These are phyloP conservation scores for Temnothorax longispinosus DNA, from an alignment of 1,140 invertebrate species.

Conservation along the genomic window DNA sequence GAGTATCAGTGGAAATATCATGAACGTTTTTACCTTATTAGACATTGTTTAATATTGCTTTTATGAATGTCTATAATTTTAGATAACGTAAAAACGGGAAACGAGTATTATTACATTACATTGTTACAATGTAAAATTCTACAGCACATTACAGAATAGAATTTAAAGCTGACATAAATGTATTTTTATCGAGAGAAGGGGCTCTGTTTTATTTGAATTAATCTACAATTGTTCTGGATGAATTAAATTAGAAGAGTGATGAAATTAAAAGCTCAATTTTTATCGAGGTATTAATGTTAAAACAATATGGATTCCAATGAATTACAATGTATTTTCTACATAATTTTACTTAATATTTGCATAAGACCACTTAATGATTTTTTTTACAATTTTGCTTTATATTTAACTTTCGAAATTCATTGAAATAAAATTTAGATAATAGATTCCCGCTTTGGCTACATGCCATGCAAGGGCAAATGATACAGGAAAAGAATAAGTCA, in stretches of 20 bases:
- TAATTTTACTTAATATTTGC: not conserved
- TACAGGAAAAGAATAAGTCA: not conserved
- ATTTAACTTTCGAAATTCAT: conserved; percentile 65
- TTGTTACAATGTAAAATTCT: not conserved
- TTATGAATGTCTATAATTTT: not conserved
- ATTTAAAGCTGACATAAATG: not conserved
- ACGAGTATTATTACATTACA: not conserved
- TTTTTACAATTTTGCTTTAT: conserved; percentile 50
- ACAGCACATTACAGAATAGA: not conserved
- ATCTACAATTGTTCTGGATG: not conserved
- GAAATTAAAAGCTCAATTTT: not conserved
- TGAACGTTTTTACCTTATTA: conserved; percentile 6
- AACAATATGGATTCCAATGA: not conserved
- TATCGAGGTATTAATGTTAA: not conserved
- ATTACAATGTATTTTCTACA: not conserved
- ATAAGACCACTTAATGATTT: not conserved
- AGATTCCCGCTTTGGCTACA: conserved; percentile 72
- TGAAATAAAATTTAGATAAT: conserved; percentile 76
- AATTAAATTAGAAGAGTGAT: not conserved
- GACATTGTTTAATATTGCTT: conserved; percentile 3
- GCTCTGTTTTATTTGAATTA: not conserved
- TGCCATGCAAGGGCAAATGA: conserved; percentile 55
- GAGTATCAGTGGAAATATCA: conserved; percentile 6
- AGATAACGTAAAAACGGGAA: not conserved
- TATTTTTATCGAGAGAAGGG: not conserved